Conservation (phyloP, 2,888 invertebrate species). For the Epinotia brunnichana region DNA sequence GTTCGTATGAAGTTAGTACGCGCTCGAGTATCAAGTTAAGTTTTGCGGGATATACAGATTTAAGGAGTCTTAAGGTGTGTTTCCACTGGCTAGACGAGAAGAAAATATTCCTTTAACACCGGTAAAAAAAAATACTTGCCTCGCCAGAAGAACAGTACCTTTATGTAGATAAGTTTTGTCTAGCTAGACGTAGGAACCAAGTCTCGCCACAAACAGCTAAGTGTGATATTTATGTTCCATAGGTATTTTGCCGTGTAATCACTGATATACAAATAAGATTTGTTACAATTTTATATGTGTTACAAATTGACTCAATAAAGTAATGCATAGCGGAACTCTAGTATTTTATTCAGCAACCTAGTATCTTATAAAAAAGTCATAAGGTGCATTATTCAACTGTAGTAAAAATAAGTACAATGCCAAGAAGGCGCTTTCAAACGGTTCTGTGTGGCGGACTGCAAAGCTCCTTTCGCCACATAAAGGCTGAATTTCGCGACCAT, state of each 20-base stretch:
- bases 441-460: too few relatives aligned
- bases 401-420: too few relatives aligned
- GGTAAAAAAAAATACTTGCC: neutral
- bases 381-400: too few relatives aligned
- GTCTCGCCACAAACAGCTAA: conserved; percentile 16
- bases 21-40: too few relatives aligned
- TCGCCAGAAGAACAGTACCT: neutral
- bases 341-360: neutral
- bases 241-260: conserved; percentile 28
- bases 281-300: conserved; percentile 32
- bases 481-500: too few relatives aligned
- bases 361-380: too few relatives aligned
- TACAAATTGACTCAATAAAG: conserved; percentile 37
- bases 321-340: conserved; percentile 8
- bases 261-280: conserved; percentile 17
- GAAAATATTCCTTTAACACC: neutral
- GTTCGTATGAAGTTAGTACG: too few relatives aligned
- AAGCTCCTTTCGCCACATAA: too few relatives aligned
- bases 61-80: neutral
- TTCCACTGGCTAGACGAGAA: neutral
- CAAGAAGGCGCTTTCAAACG: too few relatives aligned
- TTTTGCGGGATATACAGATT: too few relatives aligned
- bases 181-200: conserved; percentile 17
- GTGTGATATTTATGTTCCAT: conserved; percentile 19
- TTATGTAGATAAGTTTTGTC: neutral